Conservation (phyloP, 2,113 vertebrate genomes). For the Sebastes schlegelii region DNA sequence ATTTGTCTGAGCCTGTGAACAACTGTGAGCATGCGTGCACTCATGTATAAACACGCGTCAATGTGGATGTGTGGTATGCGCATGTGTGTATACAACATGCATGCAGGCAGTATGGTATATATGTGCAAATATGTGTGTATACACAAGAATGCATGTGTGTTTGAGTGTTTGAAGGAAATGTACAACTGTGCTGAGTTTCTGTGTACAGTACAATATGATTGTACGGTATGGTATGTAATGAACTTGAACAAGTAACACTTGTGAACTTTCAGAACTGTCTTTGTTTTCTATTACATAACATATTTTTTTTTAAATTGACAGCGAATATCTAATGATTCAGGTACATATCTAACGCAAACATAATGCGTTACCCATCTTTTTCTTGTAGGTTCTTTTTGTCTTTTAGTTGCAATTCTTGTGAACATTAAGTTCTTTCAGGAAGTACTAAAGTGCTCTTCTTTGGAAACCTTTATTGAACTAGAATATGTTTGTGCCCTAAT, state of each 20-base stretch:
- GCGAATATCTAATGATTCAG: background rate
- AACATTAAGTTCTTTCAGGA: background rate
- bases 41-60: background rate
- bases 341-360: background rate
- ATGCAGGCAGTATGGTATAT: background rate
- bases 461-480: background rate
- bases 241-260: background rate
- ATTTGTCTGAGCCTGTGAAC: slow-evolving; percentile 30
- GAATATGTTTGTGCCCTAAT: background rate
- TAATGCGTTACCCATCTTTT: background rate
- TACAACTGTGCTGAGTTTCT: background rate
- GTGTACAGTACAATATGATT: background rate
- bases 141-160: background rate
- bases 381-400: background rate
- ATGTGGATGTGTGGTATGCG: background rate
- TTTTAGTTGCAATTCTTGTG: background rate
- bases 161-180: background rate
- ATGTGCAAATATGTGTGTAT: background rate
- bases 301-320: background rate
- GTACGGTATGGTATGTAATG: background rate
- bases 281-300: background rate
- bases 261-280: background rate
- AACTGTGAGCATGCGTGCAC: slow-evolving; percentile 2
- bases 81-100: background rate
- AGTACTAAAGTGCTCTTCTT: background rate